A percentile compares a stretch with the other conserved stretches of the same genome.
Conservation (phyloP, 2,797 vertebrate genomes). For the Enteromius radiatus region DNA sequence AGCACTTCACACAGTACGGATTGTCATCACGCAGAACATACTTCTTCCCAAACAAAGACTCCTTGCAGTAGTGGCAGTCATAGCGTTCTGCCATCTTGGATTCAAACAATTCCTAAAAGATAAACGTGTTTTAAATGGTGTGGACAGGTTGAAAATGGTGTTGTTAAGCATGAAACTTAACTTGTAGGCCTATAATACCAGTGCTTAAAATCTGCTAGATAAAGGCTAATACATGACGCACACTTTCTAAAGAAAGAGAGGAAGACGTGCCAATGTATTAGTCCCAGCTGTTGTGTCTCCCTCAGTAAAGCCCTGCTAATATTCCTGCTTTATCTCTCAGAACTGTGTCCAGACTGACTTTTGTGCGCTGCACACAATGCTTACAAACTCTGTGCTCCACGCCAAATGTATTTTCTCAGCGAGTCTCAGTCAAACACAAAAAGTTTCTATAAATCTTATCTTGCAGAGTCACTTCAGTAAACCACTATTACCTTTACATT, state of each 20-base stretch:
- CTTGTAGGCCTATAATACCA: constrained; percentile 28
- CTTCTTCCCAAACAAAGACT: constrained; percentile 95
- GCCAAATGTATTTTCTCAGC: not conserved
- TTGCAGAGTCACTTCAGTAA: not conserved
- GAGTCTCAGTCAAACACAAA: not conserved
- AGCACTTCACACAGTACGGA: constrained; percentile 95
- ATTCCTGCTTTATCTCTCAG: constrained; percentile 35
- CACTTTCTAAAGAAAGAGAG: constrained; percentile 48
- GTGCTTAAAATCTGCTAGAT: constrained; percentile 27
- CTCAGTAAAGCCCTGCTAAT: constrained; percentile 46
- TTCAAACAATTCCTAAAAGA: constrained; percentile 26
- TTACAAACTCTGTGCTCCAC: not conserved
- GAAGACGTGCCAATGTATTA: constrained; percentile 36
- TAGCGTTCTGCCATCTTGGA: constrained; percentile 90
- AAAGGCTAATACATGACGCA: constrained; percentile 37
- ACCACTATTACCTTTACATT: not conserved
- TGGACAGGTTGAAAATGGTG: not conserved
- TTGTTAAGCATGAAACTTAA: constrained; percentile 10
- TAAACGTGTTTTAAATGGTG: not conserved
- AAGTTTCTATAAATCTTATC: not conserved
- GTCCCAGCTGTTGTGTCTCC: constrained; percentile 50
- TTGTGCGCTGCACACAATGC: constrained; percentile 5
- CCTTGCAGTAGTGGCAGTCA: constrained; percentile 84
- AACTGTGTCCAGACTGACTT: constrained; percentile 34
- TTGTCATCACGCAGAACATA: constrained; percentile 94